Conservation (phyloP, 2,888 invertebrate species). For the Hirtodrosophila cameraria region DNA sequence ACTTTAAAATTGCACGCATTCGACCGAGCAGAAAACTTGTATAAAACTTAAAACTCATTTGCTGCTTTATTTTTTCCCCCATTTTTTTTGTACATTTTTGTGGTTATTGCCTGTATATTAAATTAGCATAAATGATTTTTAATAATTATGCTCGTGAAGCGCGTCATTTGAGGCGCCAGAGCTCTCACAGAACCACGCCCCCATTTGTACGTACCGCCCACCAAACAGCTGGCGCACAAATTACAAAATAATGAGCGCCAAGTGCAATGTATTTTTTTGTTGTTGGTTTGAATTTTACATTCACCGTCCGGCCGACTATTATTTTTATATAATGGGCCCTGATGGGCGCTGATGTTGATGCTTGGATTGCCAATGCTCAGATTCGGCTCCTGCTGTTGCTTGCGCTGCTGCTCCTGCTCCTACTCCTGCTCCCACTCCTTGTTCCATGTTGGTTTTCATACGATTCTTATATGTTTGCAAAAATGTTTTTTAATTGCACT, state of each 20-base stretch:
- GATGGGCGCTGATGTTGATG: conserved; percentile 52
- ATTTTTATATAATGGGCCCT: conserved; percentile 73
- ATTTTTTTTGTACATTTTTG: conserved; percentile 49
- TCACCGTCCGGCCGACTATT: conserved; percentile 68
- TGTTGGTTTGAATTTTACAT: conserved; percentile 74
- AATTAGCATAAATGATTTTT: conserved; percentile 80
- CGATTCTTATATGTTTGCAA: conserved; percentile 49
- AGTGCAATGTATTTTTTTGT: conserved; percentile 74
- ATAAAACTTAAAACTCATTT: conserved; percentile 15
- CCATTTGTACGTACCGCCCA: conserved; percentile 20
- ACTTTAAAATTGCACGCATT: conserved; percentile 31
- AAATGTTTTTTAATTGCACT: conserved; percentile 78
- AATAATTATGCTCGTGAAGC: conserved; percentile 72
- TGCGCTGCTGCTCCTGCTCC: too few species aligned
- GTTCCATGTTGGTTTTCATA: conserved; percentile 36
- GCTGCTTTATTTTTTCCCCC: conserved; percentile 7
- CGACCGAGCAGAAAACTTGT: neutral
- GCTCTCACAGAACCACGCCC: conserved; percentile 31
- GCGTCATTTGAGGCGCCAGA: conserved; percentile 47
- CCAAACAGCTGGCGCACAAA: conserved; percentile 72
- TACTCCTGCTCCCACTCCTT: too few species aligned
- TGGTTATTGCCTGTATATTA: conserved; percentile 79
- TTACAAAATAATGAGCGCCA: conserved; percentile 80
- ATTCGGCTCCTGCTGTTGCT: conserved; percentile 11
- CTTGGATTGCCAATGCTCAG: conserved; percentile 7